phyloP scores from a whole-genome alignment of 2,888 invertebrate species.

The Caenorhabditis zanzibari region DNA sequence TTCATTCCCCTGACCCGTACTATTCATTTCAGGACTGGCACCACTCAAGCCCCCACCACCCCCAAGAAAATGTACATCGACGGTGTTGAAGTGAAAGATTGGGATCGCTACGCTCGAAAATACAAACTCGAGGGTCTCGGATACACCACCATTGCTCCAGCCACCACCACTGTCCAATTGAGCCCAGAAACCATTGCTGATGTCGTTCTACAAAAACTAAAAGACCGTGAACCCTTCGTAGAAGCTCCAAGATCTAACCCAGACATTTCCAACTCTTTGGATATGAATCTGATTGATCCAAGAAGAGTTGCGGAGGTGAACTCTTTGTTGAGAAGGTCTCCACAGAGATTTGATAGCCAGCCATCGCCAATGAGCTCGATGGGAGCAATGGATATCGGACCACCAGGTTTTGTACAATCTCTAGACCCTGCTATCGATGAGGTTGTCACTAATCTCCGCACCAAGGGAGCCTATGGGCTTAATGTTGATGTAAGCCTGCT shows the following conservation, averaged over 20 bases:
- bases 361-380: slow-evolving; percentile 1
- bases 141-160: slow-evolving; percentile 65
- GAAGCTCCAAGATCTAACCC: slow-evolving; percentile 19
- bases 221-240: slow-evolving; percentile 18
- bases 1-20: no score
- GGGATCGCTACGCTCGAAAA: slow-evolving; percentile 69
- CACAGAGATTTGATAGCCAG: slow-evolving; percentile 66
- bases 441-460: slow-evolving; percentile 69
- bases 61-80: slow-evolving; percentile 65
- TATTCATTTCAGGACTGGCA: slow-evolving; percentile 23
- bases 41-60: slow-evolving; percentile 54
- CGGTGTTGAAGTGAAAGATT: slow-evolving; percentile 68
- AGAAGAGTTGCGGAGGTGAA: slow-evolving; percentile 70
- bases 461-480: slow-evolving; percentile 64
- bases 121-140: slow-evolving; percentile 65
- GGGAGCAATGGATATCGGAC: slow-evolving; percentile 59
- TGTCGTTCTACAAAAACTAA: slow-evolving; percentile 60
- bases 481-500: slow-evolving; percentile 66
- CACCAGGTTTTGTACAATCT: slow-evolving; percentile 68
- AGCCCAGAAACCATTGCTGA: slow-evolving; percentile 64
- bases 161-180: slow-evolving; percentile 58
- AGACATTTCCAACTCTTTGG: slow-evolving; percentile 64
- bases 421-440: slow-evolving; percentile 71
- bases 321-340: slow-evolving; percentile 69
- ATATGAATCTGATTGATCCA: slow-evolving; percentile 71